Conservation (phyloP, 2,113 vertebrate species). For the Chloroceryle aenea region DNA sequence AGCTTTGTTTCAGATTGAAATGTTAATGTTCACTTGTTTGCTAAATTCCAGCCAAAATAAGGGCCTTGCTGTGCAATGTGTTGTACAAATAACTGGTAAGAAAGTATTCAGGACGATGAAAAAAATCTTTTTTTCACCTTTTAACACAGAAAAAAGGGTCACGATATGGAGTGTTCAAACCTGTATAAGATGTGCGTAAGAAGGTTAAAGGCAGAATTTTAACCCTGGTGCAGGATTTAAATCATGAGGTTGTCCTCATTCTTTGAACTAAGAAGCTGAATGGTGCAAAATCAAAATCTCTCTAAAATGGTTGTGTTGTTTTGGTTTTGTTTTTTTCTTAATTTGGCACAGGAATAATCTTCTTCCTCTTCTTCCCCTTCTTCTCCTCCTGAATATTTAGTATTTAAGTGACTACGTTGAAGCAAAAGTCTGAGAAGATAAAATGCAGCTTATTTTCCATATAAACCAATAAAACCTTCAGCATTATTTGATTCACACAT, state of each 20-base stretch:
- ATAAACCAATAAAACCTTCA: not conserved
- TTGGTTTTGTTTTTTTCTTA: no score
- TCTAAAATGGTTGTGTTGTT: not conserved
- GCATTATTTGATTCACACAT: accelerated
- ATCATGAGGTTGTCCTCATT: not conserved
- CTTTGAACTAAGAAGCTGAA: not conserved
- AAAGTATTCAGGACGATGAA: not conserved
- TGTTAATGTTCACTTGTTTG: not conserved
- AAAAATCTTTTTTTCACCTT: not conserved
- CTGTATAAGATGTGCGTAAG: not conserved
- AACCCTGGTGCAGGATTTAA: not conserved
- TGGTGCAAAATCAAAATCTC: not conserved
- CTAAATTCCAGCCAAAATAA: not conserved
- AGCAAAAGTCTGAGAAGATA: not conserved
- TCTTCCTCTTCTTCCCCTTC: not conserved
- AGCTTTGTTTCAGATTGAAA: constrained; percentile 30
- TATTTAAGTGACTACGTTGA: not conserved
- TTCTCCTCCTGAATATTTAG: not conserved
- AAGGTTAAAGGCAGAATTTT: not conserved
- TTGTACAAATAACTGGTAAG: not conserved
- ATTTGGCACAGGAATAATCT: not conserved
- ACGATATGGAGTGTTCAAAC: not conserved
- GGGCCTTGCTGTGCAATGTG: not conserved
- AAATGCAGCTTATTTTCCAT: not conserved
- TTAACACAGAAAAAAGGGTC: not conserved